A percentile compares a stretch with the other conserved stretches of the same genome.
These are phyloP conservation scores for Cecidostiba fungosa DNA, from an alignment of 2,888 invertebrate species.

Conservation along the genomic window DNA sequence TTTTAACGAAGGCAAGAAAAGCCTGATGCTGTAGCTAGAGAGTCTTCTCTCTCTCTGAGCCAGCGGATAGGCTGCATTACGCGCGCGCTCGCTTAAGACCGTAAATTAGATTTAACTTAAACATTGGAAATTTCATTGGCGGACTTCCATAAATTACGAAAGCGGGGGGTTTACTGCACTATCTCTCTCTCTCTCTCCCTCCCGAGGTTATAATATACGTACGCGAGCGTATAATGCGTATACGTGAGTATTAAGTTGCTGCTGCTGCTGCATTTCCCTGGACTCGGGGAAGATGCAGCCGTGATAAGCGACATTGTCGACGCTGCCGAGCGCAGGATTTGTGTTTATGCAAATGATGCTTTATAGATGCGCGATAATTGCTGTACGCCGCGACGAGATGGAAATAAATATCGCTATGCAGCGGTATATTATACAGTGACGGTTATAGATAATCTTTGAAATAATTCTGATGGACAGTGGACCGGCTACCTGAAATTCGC, in stretches of 20 bases:
- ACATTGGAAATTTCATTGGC: constrained; percentile 77
- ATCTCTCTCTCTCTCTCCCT: constrained; percentile 44
- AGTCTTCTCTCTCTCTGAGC: constrained; percentile 37
- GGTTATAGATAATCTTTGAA: too few species aligned
- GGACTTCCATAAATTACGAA: constrained; percentile 74
- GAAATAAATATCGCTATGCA: neutral
- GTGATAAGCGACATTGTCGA: constrained; percentile 62
- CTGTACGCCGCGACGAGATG: neutral
- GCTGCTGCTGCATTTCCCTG: constrained; percentile 39
- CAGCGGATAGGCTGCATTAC: constrained; percentile 51
- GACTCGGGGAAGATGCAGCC: constrained; percentile 44
- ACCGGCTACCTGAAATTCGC: neutral
- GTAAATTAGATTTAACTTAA: constrained; percentile 78
- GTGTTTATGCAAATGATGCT: constrained; percentile 57
- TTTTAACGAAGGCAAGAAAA: constrained; percentile 58
- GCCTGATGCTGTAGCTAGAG: constrained; percentile 4
- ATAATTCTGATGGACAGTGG: neutral
- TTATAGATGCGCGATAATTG: constrained; percentile 59
- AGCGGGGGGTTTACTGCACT: constrained; percentile 66
- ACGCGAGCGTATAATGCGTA: constrained; percentile 27
- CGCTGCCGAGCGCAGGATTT: constrained; percentile 29
- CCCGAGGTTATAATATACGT: neutral
- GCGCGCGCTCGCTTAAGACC: constrained; percentile 68
- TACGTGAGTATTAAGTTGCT: constrained; percentile 48
- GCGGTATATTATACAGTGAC: too few species aligned